Conservation (phyloP, 2,797 vertebrate genomes). For the Chanos chanos region DNA sequence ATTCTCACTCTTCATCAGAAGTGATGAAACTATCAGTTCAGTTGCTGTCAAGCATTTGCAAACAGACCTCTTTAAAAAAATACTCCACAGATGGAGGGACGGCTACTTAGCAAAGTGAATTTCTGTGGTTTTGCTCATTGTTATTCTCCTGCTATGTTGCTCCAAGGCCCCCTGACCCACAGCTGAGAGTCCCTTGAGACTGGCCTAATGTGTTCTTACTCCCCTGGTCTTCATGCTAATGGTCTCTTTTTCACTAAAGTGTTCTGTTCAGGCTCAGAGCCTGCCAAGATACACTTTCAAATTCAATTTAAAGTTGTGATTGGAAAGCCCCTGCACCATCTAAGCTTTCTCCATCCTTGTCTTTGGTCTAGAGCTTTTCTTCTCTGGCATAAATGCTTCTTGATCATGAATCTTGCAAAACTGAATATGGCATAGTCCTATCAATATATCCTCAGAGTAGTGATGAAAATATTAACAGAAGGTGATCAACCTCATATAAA, state of each 20-base stretch:
- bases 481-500: too few relatives aligned
- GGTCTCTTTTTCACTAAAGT: slow-evolving; percentile 52
- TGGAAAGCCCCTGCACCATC: slow-evolving; percentile 27
- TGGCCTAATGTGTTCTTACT: slow-evolving; percentile 60
- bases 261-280: slow-evolving; percentile 45
- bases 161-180: slow-evolving; percentile 55
- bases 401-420: too few relatives aligned
- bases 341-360: slow-evolving; percentile 1
- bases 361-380: neutral
- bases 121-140: slow-evolving; percentile 55
- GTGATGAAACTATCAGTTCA: slow-evolving; percentile 16
- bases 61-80: slow-evolving; percentile 14
- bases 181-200: slow-evolving; percentile 53
- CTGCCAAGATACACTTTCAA: slow-evolving; percentile 48
- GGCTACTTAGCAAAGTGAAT: slow-evolving; percentile 55
- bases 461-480: too few relatives aligned
- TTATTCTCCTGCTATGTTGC: slow-evolving; percentile 61
- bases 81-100: slow-evolving; percentile 40
- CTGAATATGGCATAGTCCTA: too few relatives aligned
- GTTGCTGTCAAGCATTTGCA: slow-evolving; percentile 27
- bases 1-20: neutral
- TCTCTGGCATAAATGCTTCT: too few relatives aligned
- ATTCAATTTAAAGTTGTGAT: slow-evolving; percentile 54
- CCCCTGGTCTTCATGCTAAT: slow-evolving; percentile 65
- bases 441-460: too few relatives aligned